Conservation (phyloP, 2,888 invertebrate species). For the Epinotia brunnichana region DNA sequence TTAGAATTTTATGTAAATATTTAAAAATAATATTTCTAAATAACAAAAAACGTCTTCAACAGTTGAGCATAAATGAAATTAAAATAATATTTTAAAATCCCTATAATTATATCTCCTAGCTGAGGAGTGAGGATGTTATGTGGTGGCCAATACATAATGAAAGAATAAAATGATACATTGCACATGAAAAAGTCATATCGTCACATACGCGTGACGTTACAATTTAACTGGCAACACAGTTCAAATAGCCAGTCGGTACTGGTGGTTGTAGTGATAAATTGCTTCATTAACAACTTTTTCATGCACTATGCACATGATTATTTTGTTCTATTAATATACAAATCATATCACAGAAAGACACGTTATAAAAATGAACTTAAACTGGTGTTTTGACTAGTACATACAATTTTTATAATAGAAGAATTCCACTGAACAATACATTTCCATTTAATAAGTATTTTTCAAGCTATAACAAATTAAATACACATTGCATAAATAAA, state of each 20-base stretch:
- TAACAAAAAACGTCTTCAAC: conserved; percentile 51
- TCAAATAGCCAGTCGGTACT: too few relatives aligned
- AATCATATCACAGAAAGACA: conserved; percentile 76
- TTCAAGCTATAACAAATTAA: conserved; percentile 15
- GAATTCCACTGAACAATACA: conserved; percentile 25
- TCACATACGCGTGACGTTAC: neutral
- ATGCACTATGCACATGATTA: conserved; percentile 47
- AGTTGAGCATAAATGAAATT: conserved; percentile 55
- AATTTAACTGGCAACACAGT: too few relatives aligned
- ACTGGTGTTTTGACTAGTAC: conserved; percentile 77
- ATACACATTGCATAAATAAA: conserved; percentile 21
- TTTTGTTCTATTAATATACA: conserved; percentile 73
- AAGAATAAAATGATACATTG: conserved; percentile 49
- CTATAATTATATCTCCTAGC: conserved; percentile 51
- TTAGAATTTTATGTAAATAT: conserved; percentile 38
- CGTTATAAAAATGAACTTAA: conserved; percentile 64
- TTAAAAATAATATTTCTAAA: conserved; percentile 44
- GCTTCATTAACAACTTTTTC: conserved; percentile 8
- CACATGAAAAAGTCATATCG: conserved; percentile 9
- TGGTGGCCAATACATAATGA: conserved; percentile 75
- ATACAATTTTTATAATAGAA: conserved; percentile 55
- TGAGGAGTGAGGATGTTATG: conserved; percentile 74
- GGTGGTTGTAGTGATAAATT: too few relatives aligned
- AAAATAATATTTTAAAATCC: conserved; percentile 35
- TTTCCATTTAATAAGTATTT: conserved; percentile 9